These are phyloP conservation scores for Pardalotus punctatus DNA, from an alignment of 2,113 vertebrate genomes.

Conservation along the genomic window DNA sequence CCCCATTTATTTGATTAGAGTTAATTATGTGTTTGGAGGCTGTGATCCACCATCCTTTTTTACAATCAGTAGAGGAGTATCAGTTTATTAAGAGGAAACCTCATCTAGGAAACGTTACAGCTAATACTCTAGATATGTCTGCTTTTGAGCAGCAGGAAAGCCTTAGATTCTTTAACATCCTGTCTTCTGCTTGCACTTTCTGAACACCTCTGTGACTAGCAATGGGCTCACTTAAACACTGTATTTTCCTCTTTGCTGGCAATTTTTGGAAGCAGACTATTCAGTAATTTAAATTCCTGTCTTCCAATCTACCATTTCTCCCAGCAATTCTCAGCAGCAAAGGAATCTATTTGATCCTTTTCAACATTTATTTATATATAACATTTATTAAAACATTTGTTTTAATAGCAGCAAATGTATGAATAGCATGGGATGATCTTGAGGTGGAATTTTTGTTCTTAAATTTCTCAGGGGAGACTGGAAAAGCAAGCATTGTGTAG, in stretches of 20 bases:
- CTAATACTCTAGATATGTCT: background rate
- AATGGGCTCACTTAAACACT: background rate
- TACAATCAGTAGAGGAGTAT: background rate
- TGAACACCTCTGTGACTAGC: background rate
- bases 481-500: background rate
- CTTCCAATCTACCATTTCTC: background rate
- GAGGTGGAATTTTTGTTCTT: background rate
- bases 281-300: background rate
- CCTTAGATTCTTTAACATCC: background rate
- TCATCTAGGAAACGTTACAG: background rate
- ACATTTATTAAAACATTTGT: too few species aligned
- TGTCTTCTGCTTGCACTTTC: background rate
- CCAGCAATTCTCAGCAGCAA: background rate
- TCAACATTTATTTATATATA: too few species aligned
- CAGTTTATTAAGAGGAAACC: background rate
- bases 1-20: background rate
- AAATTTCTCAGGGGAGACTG: background rate
- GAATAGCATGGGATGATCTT: slow-evolving; percentile 6
- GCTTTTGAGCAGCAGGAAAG: background rate
- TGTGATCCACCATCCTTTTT: background rate
- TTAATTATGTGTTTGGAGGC: background rate
- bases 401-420: slow-evolving; percentile 30
- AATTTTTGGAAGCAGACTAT: background rate
- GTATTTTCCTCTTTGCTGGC: background rate
- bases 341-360: background rate